These are phyloP conservation scores for Sigmodon hispidus DNA, from an alignment of 2,113 vertebrate genomes.

Conservation along the genomic window DNA sequence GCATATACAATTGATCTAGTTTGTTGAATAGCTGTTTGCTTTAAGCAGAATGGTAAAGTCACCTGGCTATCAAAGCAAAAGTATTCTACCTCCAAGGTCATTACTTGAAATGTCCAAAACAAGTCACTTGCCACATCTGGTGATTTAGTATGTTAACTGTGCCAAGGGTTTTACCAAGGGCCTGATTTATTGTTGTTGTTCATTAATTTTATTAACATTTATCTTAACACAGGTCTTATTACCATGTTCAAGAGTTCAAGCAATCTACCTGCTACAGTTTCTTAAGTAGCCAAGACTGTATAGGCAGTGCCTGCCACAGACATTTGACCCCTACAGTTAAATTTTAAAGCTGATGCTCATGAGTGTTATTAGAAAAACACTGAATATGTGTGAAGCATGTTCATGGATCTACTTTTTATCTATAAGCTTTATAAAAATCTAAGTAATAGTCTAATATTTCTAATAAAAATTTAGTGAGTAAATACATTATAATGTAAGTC, in stretches of 20 bases:
- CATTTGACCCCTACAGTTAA: neutral
- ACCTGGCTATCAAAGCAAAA: neutral
- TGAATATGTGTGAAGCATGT: neutral
- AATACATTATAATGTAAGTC: neutral
- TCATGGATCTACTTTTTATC: neutral
- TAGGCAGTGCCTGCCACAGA: neutral
- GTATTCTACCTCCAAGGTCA: neutral
- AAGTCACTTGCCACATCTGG: neutral
- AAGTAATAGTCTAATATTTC: neutral
- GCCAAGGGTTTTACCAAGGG: neutral
- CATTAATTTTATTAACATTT: neutral
- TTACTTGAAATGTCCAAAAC: neutral
- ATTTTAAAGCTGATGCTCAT: neutral
- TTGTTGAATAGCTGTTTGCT: neutral
- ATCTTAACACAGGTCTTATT: neutral
- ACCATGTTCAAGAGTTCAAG: neutral
- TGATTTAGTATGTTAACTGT: neutral
- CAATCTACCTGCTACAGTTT: neutral
- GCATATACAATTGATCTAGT: neutral
- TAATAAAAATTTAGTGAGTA: neutral
- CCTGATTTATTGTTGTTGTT: neutral
- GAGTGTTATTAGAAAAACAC: neutral
- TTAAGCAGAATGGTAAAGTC: neutral
- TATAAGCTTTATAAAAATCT: conserved; percentile 16
- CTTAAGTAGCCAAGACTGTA: neutral